phyloP scores from a whole-genome alignment of 2,113 vertebrate species.

The Noctilio leporinus region DNA sequence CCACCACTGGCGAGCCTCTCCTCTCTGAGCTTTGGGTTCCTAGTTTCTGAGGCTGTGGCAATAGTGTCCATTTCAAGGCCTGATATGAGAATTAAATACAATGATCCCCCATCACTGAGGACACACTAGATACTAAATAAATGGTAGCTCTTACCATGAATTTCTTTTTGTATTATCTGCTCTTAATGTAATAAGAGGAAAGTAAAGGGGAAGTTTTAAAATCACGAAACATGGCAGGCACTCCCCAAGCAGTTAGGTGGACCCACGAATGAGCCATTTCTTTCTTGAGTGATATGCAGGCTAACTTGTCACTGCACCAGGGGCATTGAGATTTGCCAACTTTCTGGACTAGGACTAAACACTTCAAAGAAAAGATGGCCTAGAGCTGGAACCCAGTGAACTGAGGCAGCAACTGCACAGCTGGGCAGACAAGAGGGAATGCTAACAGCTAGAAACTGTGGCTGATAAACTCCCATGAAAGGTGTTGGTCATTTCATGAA shows the following conservation, averaged over 20 bases:
- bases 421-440: background rate
- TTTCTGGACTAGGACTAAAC: background rate
- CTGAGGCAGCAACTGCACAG: background rate
- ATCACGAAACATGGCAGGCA: background rate
- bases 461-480: background rate
- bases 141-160: background rate
- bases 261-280: background rate
- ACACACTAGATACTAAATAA: background rate
- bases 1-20: fast-evolving
- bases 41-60: background rate
- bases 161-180: background rate
- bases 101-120: background rate
- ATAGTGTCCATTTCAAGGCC: background rate
- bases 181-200: too few species aligned
- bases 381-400: background rate
- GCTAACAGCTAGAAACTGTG: background rate
- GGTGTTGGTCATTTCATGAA: background rate
- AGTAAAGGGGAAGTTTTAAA: background rate
- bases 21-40: background rate
- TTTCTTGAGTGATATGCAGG: background rate
- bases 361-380: conserved; percentile 17
- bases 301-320: background rate
- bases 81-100: background rate
- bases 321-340: background rate
- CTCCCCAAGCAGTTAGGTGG: background rate